phyloP scores from a whole-genome alignment of 2,113 vertebrate species.

The Dissostichus mawsoni region DNA sequence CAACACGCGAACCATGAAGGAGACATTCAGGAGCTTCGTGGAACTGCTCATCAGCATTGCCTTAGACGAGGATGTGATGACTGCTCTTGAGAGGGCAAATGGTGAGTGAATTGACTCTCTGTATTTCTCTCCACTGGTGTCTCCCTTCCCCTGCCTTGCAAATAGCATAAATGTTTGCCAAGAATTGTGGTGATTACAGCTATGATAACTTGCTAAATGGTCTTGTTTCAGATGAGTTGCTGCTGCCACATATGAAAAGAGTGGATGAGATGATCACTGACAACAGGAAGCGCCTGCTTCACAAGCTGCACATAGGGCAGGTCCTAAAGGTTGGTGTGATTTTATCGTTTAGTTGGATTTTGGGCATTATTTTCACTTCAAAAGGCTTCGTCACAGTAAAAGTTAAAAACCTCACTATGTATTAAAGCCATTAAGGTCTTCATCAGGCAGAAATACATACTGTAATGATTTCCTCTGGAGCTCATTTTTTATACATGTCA shows the following conservation, averaged over 20 bases:
- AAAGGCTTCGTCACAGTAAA: neutral
- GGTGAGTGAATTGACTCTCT: constrained; percentile 80
- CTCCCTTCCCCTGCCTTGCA: too few species aligned
- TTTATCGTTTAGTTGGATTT: neutral
- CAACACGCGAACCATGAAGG: constrained; percentile 97
- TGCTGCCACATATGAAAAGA: constrained; percentile 96
- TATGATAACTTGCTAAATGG: neutral
- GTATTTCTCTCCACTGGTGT: neutral
- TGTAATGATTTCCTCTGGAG: too few species aligned
- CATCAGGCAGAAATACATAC: too few species aligned
- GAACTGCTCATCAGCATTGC: constrained; percentile 94
- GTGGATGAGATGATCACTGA: constrained; percentile 96
- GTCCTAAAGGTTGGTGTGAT: constrained; percentile 89
- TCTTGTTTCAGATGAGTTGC: constrained; percentile 89
- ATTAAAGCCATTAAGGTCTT: too few species aligned
- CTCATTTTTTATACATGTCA: too few species aligned
- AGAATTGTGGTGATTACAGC: neutral
- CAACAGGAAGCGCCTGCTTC: constrained; percentile 93
- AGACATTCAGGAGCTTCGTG: constrained; percentile 96
- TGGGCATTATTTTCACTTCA: neutral
- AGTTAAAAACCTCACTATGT: too few species aligned
- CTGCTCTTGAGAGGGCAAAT: constrained; percentile 91
- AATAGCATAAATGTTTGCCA: neutral
- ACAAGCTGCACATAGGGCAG: constrained; percentile 92
- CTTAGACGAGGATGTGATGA: constrained; percentile 92